Conservation (phyloP, 2,113 vertebrate species). For the Rhombomys opimus region DNA sequence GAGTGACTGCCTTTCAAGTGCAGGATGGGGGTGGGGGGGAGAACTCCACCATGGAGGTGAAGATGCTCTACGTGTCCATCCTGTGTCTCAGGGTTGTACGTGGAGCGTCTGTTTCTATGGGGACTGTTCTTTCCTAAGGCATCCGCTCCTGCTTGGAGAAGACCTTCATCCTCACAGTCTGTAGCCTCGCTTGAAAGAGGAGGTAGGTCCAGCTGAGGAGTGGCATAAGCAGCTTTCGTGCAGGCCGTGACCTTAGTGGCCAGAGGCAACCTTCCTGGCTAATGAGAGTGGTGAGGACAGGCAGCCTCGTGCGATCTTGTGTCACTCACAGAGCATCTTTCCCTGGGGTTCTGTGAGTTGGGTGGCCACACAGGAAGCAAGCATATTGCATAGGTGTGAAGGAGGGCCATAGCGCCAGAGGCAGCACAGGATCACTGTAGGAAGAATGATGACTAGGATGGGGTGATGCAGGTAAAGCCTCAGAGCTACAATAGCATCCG, state of each 20-base stretch:
- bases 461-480: not conserved
- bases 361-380: fast-evolving
- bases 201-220: slow-evolving; percentile 40
- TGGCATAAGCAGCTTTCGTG: slow-evolving; percentile 48
- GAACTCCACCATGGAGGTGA: not conserved
- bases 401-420: fast-evolving
- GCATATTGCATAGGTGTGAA: not conserved
- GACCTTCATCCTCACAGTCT: slow-evolving; percentile 69
- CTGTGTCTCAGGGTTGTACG: fast-evolving
- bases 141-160: slow-evolving; percentile 45
- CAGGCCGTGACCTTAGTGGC: fast-evolving
- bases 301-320: fast-evolving
- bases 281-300: not conserved
- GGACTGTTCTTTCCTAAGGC: slow-evolving; percentile 32
- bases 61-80: not conserved
- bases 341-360: not conserved
- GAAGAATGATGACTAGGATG: fast-evolving
- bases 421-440: not conserved
- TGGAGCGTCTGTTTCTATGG: not conserved
- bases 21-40: too few species aligned
- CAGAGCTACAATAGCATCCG: fast-evolving
- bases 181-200: slow-evolving; percentile 53
- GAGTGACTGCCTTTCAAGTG: not conserved
- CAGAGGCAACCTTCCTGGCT: not conserved
- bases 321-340: not conserved